Conservation (phyloP, 1,140 invertebrate genomes). For the Steinernema feltiae region DNA sequence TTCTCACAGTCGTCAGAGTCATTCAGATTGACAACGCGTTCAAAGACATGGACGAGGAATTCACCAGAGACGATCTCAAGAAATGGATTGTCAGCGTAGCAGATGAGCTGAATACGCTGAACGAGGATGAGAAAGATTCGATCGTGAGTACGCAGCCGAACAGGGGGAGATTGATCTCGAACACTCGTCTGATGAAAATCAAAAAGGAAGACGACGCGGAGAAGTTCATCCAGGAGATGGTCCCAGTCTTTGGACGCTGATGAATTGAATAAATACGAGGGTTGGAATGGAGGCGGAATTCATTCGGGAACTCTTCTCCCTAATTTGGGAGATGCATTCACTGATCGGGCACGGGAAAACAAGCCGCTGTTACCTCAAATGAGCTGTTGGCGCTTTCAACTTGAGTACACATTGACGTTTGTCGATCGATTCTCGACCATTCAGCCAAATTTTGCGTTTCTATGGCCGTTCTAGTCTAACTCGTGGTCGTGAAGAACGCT, state of each 20-base stretch:
- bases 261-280: background rate
- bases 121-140: background rate
- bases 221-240: background rate
- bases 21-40: background rate
- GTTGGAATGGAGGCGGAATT: too few species aligned
- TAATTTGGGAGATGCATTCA: too few species aligned
- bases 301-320: too few species aligned
- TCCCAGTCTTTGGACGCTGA: background rate
- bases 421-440: too few species aligned
- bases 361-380: too few species aligned
- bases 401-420: too few species aligned
- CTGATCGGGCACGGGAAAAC: too few species aligned
- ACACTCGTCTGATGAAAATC: background rate
- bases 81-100: background rate
- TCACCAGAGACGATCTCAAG: background rate
- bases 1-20: background rate
- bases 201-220: background rate
- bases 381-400: too few species aligned
- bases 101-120: background rate
- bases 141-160: background rate
- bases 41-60: slow-evolving; percentile 8
- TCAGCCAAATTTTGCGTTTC: too few species aligned
- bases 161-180: background rate
- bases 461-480: too few species aligned
- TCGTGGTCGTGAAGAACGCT: too few species aligned